Base-by-base conservation (phyloP, 2,113 vertebrate species). In the Microcebus jonahi region DNA sequence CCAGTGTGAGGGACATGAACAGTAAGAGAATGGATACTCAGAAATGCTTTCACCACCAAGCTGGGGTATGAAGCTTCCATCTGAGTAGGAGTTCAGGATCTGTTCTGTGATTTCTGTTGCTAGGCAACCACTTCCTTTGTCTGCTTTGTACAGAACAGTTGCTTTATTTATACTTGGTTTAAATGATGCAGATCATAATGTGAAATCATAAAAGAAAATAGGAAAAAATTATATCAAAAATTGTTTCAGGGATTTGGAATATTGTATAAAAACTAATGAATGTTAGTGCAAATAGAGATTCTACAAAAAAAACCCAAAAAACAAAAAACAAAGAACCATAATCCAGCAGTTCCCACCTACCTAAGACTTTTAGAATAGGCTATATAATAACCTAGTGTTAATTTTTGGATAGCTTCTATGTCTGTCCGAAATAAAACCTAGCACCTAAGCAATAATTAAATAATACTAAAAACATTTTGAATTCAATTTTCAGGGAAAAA, bases 61-160 rank as follows among this genome's bases (percentile, higher is more conserved):
- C 91, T 88, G 70, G 93, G 86, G 80, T 90, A 91, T 48, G 91
- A 97, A 97, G 97, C 96, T 97, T 97, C 95, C 92, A 97, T 98
- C 79, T 97, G 97, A 98, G 97, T 98, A 97, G 98, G 97, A 97
- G 97, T 98, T 93, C 59, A 95, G 95, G 97, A 98, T 98, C 98
- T 98, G 96, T 97, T 98, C 97, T 97, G 95, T 96, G 97, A 97
- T 97, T 97, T 96, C 97, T 96, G 98, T 98, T 98, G 97, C 98
- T 97, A 98, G 83, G 98, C 97, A 98, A 98, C 98, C 34, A 93
- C 91, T 97, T 97, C 97, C 97, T 98, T 98, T 98, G 96, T 97
- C 97, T 98, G 97, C 95, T 97, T 95, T 97, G 97, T 98, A 98
- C 97, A n/a, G 97, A 98, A 98, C 94, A 96, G 88, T 98, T 96